Conservation (phyloP, 2,888 invertebrate genomes). For the Octonoba sinensis region DNA sequence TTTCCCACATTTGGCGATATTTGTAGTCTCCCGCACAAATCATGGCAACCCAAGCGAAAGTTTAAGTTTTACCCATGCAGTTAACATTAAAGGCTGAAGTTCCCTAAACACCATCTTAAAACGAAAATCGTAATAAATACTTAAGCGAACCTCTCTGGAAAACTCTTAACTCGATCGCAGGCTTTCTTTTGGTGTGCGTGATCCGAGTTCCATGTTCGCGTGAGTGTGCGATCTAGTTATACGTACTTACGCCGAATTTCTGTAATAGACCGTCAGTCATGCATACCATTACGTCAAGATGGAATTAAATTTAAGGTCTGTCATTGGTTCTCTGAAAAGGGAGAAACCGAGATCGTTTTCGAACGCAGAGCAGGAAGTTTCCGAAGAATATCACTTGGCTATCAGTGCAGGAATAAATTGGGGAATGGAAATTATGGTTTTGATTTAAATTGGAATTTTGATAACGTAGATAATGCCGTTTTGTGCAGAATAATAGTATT, state of each 20-base stretch:
- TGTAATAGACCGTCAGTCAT: slow-evolving; percentile 51
- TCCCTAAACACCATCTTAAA: slow-evolving; percentile 40
- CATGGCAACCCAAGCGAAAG: neutral
- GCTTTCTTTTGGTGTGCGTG: neutral
- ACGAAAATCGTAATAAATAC: slow-evolving; percentile 55
- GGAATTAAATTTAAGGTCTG: no score
- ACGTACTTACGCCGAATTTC: slow-evolving; percentile 28
- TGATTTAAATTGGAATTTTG: no score
- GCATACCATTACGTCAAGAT: slow-evolving; percentile 41
- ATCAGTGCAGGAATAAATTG: no score
- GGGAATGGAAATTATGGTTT: no score
- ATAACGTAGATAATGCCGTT: no score
- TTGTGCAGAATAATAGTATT: no score
- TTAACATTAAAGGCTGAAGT: slow-evolving; percentile 42
- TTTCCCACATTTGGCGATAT: slow-evolving; percentile 15
- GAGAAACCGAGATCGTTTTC: no score
- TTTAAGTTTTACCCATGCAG: slow-evolving; percentile 16
- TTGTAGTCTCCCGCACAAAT: neutral
- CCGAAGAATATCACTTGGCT: no score
- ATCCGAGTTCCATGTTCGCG: slow-evolving; percentile 3
- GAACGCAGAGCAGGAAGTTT: no score
- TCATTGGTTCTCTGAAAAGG: no score
- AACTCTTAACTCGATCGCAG: slow-evolving; percentile 15
- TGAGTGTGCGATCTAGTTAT: slow-evolving; percentile 15
- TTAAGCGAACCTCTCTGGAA: slow-evolving; percentile 14